Evolutionary conservation across 2,888 invertebrate species (phyloP), one percentile per base, ranked within the genome.

Genomic region (Nephrotoma appendiculata): DNA sequence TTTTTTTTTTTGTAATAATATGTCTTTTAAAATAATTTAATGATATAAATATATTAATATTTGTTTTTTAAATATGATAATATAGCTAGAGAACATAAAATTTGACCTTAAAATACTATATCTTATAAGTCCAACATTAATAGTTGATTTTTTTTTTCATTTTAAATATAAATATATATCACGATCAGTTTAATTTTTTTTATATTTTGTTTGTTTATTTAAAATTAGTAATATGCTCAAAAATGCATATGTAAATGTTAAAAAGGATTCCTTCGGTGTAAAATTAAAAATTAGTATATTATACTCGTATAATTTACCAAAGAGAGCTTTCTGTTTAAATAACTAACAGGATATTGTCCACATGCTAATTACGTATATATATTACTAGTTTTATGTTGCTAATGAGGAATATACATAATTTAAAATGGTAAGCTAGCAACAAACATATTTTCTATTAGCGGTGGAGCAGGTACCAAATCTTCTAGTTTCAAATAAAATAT

Each of bases 381-480:
- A 9, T 83, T 19, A 83, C 41, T 41, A 42, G n/a, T 42, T 84
- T 42, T 84, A 12, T 84, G n/a, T 43, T 83, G 11, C 11, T 83
- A 2, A 6, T 42, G 41, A 42, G 84, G 43, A 84, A 41, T 45
- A 42, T 19, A 19, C 19, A 19, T 12, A 12, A 85, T 87, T 93
- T 95, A 98, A 92, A 98, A 98, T 89, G 98, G 98, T 91, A 98
- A 94, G 92, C 97, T 98, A 90, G 97, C 96, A 90, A 97, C 96
- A 92, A 98, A 98, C 96, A 98, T 96, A 91, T 96, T 98, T 92
- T 98, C 98, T 90, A 98, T 98, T 89, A 98, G 94, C 11, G 97
- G 96, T 86, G 98, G 98, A 87, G 97, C 97, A 41, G 97, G 97
- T 88, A 97, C 97, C 89, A 97, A 93, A 91, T 98, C 98, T 92